Conservation (phyloP, 2,888 invertebrate species). For the Mythimna loreyi region DNA sequence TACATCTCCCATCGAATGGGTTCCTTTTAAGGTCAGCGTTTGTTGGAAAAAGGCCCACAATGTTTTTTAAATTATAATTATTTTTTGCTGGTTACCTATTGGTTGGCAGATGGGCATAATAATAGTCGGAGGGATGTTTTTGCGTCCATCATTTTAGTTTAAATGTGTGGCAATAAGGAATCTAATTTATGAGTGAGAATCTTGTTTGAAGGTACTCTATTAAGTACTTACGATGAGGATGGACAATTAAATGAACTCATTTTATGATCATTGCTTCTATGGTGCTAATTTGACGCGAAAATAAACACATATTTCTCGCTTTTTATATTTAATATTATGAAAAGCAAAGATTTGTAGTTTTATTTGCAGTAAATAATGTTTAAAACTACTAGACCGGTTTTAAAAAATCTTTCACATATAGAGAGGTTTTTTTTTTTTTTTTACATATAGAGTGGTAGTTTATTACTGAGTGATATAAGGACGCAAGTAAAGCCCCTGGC, state of each 20-base stretch:
- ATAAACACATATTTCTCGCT: neutral
- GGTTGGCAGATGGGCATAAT: constrained; percentile 77
- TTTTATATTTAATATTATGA: too few relatives aligned
- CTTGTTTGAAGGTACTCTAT: constrained; percentile 14
- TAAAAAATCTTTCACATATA: too few relatives aligned
- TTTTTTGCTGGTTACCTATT: constrained; percentile 78
- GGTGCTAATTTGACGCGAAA: constrained; percentile 34
- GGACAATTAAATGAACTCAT: constrained; percentile 31
- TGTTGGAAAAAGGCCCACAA: constrained; percentile 74
- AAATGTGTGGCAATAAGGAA: constrained; percentile 47
- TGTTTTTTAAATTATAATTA: constrained; percentile 76
- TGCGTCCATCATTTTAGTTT: constrained; percentile 49
- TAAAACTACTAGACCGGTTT: too few relatives aligned
- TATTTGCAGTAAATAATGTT: too few relatives aligned
- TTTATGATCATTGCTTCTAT: constrained; percentile 11
- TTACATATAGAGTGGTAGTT: too few relatives aligned
- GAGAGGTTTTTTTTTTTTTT: too few relatives aligned
- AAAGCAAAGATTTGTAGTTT: too few relatives aligned
- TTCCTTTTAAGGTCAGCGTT: constrained; percentile 84
- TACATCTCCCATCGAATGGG: constrained; percentile 82
- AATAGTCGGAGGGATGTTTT: constrained; percentile 56
- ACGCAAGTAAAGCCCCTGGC: too few relatives aligned
- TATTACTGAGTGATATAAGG: too few relatives aligned
- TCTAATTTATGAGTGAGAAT: constrained; percentile 63
- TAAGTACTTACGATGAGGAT: constrained; percentile 6